Conservation (phyloP, 2,888 invertebrate genomes). For the Phoenoteleia sp. region DNA sequence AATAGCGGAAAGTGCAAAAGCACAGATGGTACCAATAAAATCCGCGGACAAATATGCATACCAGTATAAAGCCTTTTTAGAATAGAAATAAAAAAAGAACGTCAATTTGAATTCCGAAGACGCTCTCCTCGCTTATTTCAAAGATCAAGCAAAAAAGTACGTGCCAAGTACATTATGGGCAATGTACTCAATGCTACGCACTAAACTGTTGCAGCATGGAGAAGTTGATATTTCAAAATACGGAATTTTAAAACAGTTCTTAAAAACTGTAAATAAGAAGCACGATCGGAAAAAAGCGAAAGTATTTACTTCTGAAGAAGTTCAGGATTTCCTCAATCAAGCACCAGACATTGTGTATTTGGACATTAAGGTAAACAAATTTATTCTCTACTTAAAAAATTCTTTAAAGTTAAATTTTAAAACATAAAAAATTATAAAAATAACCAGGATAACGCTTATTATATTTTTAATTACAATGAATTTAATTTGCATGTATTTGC, state of each 20-base stretch:
- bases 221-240: constrained; percentile 11
- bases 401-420: neutral
- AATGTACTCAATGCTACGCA: constrained; percentile 33
- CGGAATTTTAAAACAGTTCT: neutral
- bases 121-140: constrained; percentile 31
- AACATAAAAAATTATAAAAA: neutral
- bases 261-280: neutral
- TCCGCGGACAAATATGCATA: constrained; percentile 28
- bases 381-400: neutral
- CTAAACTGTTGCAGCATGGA: constrained; percentile 20
- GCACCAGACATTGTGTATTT: constrained; percentile 39
- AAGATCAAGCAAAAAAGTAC: constrained; percentile 13
- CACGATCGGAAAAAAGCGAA: constrained; percentile 43
- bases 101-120: neutral
- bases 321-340: constrained; percentile 23
- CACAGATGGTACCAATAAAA: neutral
- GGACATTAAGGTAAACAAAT: constrained; percentile 37
- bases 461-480: neutral
- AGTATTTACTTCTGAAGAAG: constrained; percentile 31
- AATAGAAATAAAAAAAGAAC: neutral
- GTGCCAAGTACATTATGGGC: constrained; percentile 22
- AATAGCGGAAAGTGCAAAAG: neutral
- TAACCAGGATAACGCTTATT: neutral
- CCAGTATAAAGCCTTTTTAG: neutral
- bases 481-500: neutral